These are phyloP conservation scores for Schlechtendalia chinensis DNA, from an alignment of 1,140 invertebrate genomes.

Conservation along the genomic window DNA sequence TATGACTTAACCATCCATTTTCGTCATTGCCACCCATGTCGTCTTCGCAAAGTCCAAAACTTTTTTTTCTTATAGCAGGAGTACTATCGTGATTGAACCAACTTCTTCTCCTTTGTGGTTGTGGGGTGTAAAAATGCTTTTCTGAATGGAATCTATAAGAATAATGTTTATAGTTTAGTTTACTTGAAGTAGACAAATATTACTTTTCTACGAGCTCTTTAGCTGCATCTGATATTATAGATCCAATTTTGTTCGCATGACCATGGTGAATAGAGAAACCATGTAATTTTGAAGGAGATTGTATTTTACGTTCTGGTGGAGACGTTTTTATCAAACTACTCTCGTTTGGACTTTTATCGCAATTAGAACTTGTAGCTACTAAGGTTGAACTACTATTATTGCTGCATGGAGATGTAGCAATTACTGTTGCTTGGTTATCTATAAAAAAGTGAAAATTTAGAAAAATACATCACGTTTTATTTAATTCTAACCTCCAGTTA, in stretches of 20 bases:
- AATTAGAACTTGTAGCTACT: constrained; percentile 31
- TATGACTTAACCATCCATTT: constrained; percentile 33
- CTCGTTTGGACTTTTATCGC: constrained; percentile 16
- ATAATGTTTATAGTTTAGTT: background rate
- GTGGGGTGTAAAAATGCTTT: constrained; percentile 36
- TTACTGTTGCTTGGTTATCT: constrained; percentile 38
- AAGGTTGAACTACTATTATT: constrained; percentile 42
- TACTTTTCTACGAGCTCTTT: constrained; percentile 47
- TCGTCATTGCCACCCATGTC: constrained; percentile 29
- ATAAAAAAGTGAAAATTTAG: background rate
- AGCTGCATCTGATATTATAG: constrained; percentile 38
- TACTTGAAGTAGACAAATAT: background rate
- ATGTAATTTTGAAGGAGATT: constrained; percentile 37
- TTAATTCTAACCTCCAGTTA: constrained; percentile 63
- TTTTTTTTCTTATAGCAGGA: constrained; percentile 32
- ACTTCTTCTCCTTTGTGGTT: constrained; percentile 30
- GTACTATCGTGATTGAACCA: constrained; percentile 41
- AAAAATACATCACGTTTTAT: constrained; percentile 36
- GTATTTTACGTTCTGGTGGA: constrained; percentile 38
- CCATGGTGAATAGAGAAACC: constrained; percentile 38
- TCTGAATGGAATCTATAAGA: constrained; percentile 38
- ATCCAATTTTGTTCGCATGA: constrained; percentile 37
- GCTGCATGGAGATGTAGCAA: constrained; percentile 36
- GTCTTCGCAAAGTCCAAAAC: constrained; percentile 28
- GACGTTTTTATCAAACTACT: constrained; percentile 15